A percentile compares a stretch with the other conserved stretches of the same genome.
Conservation (phyloP, 2,888 invertebrate species). For the Xestia xanthographa region DNA sequence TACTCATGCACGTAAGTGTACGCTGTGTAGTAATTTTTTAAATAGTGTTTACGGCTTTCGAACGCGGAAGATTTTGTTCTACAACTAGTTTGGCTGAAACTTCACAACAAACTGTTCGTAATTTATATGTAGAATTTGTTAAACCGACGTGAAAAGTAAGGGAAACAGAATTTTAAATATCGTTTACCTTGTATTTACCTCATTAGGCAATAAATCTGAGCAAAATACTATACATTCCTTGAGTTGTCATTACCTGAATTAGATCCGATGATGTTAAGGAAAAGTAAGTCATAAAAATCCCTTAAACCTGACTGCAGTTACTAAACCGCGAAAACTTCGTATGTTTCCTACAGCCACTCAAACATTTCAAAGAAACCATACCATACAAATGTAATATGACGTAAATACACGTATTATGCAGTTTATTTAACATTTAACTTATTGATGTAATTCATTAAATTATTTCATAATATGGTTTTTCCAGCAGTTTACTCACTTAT, state of each 20-base stretch:
- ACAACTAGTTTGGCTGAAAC: conserved; percentile 5
- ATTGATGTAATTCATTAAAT: conserved; percentile 9
- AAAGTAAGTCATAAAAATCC: conserved; percentile 43
- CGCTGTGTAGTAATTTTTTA: neutral
- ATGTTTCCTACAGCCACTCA: conserved; percentile 31
- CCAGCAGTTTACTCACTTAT: neutral
- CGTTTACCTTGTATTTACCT: neutral
- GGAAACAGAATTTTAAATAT: neutral
- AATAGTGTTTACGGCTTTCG: neutral
- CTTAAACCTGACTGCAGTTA: conserved; percentile 21
- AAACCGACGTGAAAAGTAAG: neutral
- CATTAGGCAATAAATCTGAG: conserved; percentile 3
- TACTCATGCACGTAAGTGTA: neutral
- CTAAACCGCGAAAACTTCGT: neutral
- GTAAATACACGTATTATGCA: neutral
- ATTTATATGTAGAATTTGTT: conserved; percentile 11
- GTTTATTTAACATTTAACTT: neutral
- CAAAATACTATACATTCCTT: neutral
- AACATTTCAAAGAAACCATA: conserved; percentile 26
- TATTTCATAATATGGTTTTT: conserved; percentile 1
- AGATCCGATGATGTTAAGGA: conserved; percentile 46
- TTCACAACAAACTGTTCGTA: conserved; percentile 16
- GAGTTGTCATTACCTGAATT: conserved; percentile 35
- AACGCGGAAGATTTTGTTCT: neutral
- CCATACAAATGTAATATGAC: conserved; percentile 10